These are phyloP conservation scores for Protaetia brevitarsis DNA, from an alignment of 1,140 invertebrate genomes.

Conservation along the genomic window DNA sequence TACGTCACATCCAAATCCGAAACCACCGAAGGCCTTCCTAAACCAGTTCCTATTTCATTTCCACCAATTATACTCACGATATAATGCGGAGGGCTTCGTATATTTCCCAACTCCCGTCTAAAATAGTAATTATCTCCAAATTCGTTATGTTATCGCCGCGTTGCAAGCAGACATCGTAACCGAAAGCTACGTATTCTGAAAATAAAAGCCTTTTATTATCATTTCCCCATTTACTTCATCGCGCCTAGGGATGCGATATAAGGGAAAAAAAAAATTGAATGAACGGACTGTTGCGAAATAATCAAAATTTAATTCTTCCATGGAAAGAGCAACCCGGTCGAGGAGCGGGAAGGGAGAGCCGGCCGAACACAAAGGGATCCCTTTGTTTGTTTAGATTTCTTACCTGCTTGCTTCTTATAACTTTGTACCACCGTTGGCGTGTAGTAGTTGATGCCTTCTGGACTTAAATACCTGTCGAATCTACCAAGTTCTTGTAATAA, in stretches of 20 bases:
- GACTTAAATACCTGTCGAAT: conserved; percentile 30
- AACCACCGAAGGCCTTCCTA: no score
- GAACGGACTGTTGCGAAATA: background rate
- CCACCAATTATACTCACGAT: conserved; percentile 31
- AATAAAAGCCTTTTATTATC: background rate
- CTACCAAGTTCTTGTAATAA: conserved; percentile 33
- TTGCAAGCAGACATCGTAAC: conserved; percentile 16
- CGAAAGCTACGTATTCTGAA: conserved; percentile 4
- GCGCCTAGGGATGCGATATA: no score
- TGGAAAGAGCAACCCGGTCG: background rate
- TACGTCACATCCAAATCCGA: no score
- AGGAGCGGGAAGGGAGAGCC: background rate
- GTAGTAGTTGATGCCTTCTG: conserved; percentile 31
- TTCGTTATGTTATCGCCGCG: conserved; percentile 19
- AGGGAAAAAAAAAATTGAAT: no score
- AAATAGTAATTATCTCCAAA: conserved; percentile 40
- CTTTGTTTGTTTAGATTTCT: conserved; percentile 8
- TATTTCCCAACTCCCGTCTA: conserved; percentile 36
- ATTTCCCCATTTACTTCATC: background rate
- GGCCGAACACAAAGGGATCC: background rate
- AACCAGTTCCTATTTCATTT: background rate
- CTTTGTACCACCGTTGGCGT: conserved; percentile 24
- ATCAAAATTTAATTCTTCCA: background rate
- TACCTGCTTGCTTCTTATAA: conserved; percentile 34
- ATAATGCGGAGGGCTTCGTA: conserved; percentile 33